phyloP scores from a whole-genome alignment of 2,113 vertebrate species.

The Ageneiosus marmoratus region DNA sequence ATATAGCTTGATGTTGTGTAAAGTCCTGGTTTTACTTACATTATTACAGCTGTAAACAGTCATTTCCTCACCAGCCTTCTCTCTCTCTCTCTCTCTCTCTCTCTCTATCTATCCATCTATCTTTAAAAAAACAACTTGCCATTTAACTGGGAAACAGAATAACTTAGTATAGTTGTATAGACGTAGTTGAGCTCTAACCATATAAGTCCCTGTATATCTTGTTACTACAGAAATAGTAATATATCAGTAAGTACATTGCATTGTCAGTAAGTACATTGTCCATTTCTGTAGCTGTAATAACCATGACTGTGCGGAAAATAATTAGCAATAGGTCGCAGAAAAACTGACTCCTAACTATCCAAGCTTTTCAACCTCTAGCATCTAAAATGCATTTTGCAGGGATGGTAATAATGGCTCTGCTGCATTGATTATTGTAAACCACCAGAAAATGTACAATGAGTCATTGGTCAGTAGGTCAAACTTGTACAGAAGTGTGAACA shows the following conservation, averaged over 20 bases:
- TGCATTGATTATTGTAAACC: not conserved
- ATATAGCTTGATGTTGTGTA: not conserved
- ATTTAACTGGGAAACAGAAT: too few relatives aligned
- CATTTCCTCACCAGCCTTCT: not conserved
- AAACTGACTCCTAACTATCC: not conserved
- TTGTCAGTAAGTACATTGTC: conserved; percentile 1
- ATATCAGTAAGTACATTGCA: not conserved
- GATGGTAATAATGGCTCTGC: not conserved
- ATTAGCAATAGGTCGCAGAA: not conserved
- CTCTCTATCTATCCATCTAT: too few relatives aligned
- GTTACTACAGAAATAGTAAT: not conserved
- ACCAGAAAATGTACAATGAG: not conserved
- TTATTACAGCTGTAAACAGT: not conserved
- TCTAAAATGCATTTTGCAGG: conserved; percentile 5
- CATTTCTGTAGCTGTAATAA: not conserved
- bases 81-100: not conserved
- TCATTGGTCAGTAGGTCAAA: not conserved
- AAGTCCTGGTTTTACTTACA: not conserved
- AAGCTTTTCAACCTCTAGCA: not conserved
- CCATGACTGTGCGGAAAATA: not conserved
- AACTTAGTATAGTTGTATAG: too few relatives aligned
- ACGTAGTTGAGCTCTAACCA: too few relatives aligned
- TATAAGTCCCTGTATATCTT: not conserved
- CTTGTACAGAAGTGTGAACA: not conserved
- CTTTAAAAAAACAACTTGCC: too few relatives aligned